Conservation (phyloP, 2,113 vertebrate genomes). For the Xiphias gladius region DNA sequence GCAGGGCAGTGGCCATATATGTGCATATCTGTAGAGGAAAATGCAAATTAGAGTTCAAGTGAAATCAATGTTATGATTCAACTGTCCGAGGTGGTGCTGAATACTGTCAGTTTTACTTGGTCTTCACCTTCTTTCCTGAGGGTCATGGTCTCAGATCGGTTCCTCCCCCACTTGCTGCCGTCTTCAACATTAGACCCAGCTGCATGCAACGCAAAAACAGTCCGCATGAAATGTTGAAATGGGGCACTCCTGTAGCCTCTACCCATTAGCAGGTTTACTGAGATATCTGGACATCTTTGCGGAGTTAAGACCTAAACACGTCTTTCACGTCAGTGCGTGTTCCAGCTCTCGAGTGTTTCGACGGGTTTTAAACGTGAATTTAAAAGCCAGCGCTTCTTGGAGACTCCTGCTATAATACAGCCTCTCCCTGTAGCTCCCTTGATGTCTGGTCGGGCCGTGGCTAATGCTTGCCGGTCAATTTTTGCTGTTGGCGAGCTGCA, state of each 20-base stretch:
- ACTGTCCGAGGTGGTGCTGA: not conserved
- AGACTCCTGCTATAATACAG: not conserved
- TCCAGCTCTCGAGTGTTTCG: not conserved
- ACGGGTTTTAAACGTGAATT: not conserved
- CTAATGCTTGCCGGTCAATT: not conserved
- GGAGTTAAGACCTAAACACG: not conserved
- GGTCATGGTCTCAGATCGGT: slow-evolving; percentile 88
- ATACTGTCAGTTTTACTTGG: not conserved
- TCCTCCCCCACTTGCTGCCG: slow-evolving; percentile 81
- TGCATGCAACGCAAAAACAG: slow-evolving; percentile 30
- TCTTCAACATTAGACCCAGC: slow-evolving; percentile 85
- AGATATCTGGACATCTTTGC: not conserved
- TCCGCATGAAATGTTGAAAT: not conserved
- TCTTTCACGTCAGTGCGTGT: not conserved
- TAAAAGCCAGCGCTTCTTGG: not conserved
- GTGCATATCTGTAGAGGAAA: slow-evolving; percentile 87
- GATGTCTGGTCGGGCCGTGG: not conserved
- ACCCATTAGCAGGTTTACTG: not conserved
- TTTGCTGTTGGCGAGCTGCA: slow-evolving; percentile 3
- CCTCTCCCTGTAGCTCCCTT: too few species aligned
- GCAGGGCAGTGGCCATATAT: slow-evolving; percentile 93
- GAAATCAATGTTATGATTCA: not conserved
- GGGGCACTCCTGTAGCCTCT: not conserved
- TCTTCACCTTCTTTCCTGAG: slow-evolving; percentile 91
- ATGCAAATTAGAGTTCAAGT: not conserved